Base-by-base conservation (phyloP, 1,140 invertebrate genomes). In the Drosophila cardini region DNA sequence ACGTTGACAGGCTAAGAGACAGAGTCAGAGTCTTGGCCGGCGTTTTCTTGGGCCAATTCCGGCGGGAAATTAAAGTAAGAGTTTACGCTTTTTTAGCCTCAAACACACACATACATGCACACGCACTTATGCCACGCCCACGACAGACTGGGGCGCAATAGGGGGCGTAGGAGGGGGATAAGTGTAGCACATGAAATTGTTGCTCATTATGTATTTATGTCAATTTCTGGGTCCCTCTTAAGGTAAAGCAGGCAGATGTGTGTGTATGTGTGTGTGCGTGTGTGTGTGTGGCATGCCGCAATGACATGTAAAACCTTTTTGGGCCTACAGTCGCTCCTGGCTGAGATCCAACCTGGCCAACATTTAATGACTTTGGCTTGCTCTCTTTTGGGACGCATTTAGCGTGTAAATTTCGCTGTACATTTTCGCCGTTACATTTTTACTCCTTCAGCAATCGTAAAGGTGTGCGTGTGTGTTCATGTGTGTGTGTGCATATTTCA, bases 201-300 rank as follows among this genome's bases (percentile, higher is more conserved):
- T 75, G 85, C 85, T 90, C 85, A 90, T 90, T 90, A 90, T 85
- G 85, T 90, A 90, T 90, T 90, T 90, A 90, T 90, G 85, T 85
- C 85, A 85, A 90, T 90, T 90, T 90, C 85, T 80, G 78, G 76
- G 74, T 78, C 77, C 52, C 67, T 63, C 60, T 75, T 71, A 56
- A 60, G 76, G 61, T 58, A 53, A 62, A 36, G 38, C 36, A 53
- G 46, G 32, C 42, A 18, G 15, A 6, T 55, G 48, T 42, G 56
- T 21, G 13, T 45, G 43, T 63, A 40, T 68, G 48, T n/a, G 71
- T 40, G 52, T 58, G 50, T 43, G 30, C 26, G 15, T 68, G 60
- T 60, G 57, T 60, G 56, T 68, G 48, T 50, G 53, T 65, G 61
- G 67, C 67, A 64, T 36, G 56, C 81, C 74, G 82, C 78, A 82